A percentile compares a stretch with the other conserved stretches of the same genome.
Evolutionary conservation across 1,140 invertebrate species (phyloP).

Genomic region (Holcopasites calliopsidis): DNA sequence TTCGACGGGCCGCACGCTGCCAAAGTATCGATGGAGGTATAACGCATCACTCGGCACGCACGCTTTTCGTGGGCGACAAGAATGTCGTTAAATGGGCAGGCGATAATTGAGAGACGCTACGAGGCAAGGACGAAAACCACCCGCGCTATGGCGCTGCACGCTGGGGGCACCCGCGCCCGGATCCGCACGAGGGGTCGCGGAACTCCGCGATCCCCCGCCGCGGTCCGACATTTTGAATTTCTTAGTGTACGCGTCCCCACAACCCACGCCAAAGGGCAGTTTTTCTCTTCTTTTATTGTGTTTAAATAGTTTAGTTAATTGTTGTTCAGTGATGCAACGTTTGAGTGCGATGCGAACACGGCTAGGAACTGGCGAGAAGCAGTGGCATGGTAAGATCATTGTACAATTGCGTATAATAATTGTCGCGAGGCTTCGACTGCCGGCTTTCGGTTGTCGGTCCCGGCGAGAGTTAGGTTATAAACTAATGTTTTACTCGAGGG

Average conservation of each 20-base stretch:
- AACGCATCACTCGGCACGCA: slow-evolving; percentile 33
- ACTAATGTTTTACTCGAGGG: too few relatives aligned
- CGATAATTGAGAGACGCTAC: too few relatives aligned
- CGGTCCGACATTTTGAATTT: background rate
- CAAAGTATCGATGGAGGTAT: too few relatives aligned
- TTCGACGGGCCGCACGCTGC: too few relatives aligned
- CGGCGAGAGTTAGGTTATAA: too few relatives aligned
- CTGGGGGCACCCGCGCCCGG: slow-evolving; percentile 21
- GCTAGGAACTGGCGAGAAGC: background rate
- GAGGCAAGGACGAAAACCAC: slow-evolving; percentile 35
- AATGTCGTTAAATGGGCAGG: too few relatives aligned
- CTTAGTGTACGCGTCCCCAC: background rate
- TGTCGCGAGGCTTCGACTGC: too few relatives aligned
- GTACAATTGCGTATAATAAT: too few relatives aligned
- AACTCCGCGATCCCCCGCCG: slow-evolving; percentile 23
- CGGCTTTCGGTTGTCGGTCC: too few relatives aligned
- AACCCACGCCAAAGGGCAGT: background rate
- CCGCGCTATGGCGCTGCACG: slow-evolving; percentile 41
- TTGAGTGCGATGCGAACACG: background rate
- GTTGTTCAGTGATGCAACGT: background rate
- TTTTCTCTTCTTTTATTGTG: background rate
- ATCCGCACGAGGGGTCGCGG: slow-evolving; percentile 21
- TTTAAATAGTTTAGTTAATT: background rate
- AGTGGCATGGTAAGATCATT: background rate
- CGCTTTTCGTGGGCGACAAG: slow-evolving; percentile 44